Conservation (phyloP, 1,140 invertebrate species). For the Druon quercuslanigerum region DNA sequence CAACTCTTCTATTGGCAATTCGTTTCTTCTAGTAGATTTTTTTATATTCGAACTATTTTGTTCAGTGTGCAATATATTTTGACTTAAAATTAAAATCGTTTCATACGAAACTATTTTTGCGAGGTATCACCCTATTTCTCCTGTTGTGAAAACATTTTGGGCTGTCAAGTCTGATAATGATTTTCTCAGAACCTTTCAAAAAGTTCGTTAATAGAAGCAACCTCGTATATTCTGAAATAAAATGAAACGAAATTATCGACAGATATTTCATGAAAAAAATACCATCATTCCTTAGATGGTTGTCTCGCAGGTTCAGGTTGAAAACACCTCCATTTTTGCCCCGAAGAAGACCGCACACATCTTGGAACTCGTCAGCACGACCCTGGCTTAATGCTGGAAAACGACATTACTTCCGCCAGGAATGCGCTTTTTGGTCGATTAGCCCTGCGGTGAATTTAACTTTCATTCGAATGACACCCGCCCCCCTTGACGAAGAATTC, state of each 20-base stretch:
- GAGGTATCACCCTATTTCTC: not conserved
- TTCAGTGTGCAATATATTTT: no score
- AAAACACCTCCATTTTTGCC: slow-evolving; percentile 3
- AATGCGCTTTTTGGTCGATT: slow-evolving; percentile 67
- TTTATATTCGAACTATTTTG: not conserved
- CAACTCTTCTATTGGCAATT: no score
- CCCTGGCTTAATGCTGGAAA: slow-evolving; percentile 48
- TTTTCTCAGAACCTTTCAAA: not conserved
- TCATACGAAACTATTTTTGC: not conserved
- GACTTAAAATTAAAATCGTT: no score
- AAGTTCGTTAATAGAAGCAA: not conserved
- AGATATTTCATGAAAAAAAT: slow-evolving; percentile 1
- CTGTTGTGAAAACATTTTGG: no score
- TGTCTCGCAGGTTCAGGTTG: slow-evolving; percentile 7
- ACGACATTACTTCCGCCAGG: slow-evolving; percentile 63
- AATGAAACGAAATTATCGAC: slow-evolving; percentile 2
- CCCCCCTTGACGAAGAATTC: slow-evolving; percentile 60
- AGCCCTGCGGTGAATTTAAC: slow-evolving; percentile 67
- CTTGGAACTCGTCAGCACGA: slow-evolving; percentile 35
- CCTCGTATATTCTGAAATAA: not conserved
- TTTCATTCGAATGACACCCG: slow-evolving; percentile 53
- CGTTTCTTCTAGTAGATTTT: not conserved
- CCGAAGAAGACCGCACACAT: slow-evolving; percentile 1
- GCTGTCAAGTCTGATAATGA: not conserved
- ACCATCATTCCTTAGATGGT: slow-evolving; percentile 9